Conservation (phyloP, 2,797 vertebrate genomes). For the Acrocephalus scirpaceus region DNA sequence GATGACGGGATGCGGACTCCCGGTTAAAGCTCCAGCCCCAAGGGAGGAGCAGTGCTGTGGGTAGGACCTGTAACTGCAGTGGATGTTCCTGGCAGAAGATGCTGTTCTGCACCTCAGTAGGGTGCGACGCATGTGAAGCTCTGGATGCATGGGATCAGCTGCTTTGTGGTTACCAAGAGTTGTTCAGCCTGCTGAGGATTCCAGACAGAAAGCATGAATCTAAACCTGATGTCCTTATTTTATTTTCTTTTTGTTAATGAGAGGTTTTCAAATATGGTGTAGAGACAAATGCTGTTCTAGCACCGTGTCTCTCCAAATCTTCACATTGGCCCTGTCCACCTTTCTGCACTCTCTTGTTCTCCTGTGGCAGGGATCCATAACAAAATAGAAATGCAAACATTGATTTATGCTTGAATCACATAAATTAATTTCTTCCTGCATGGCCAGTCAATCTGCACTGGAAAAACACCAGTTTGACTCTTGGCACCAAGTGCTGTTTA, state of each 20-base stretch:
- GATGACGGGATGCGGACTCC: neutral
- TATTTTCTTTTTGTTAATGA: neutral
- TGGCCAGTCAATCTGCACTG: neutral
- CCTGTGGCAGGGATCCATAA: neutral
- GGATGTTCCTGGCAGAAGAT: neutral
- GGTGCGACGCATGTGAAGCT: neutral
- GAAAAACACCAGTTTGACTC: neutral
- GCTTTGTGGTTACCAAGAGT: neutral
- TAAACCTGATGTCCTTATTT: neutral
- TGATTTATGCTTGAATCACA: neutral
- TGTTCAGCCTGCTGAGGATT: neutral
- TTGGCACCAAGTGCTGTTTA: neutral
- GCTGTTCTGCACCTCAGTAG: neutral
- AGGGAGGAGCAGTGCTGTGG: neutral
- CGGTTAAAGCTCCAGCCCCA: neutral
- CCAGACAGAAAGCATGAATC: neutral
- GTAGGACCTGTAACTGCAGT: neutral
- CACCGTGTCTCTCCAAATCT: neutral
- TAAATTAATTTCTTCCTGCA: neutral
- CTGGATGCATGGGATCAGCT: neutral
- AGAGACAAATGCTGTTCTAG: neutral
- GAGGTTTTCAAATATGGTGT: neutral
- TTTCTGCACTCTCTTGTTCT: neutral
- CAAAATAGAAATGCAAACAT: neutral
- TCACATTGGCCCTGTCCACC: fast-evolving